phyloP scores from a whole-genome alignment of 2,113 vertebrate genomes.

The Perccottus glenii region DNA sequence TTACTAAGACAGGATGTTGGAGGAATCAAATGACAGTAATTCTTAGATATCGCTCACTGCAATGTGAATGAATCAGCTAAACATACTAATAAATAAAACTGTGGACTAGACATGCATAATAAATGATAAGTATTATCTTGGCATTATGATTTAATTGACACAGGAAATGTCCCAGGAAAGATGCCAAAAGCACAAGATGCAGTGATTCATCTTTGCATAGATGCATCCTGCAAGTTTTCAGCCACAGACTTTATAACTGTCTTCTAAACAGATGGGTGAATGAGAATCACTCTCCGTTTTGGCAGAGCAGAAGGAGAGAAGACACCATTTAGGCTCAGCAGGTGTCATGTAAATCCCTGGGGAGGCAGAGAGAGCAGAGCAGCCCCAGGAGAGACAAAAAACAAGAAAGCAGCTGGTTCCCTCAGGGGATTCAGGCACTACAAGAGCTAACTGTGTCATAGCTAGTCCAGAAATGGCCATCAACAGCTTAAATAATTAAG shows the following conservation, averaged over 20 bases:
- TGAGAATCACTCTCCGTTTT: conserved; percentile 28
- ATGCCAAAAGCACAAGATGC: neutral
- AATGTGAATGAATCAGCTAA: conserved; percentile 14
- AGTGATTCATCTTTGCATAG: conserved; percentile 8
- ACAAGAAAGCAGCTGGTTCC: conserved; percentile 62
- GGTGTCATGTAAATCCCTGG: conserved; percentile 53
- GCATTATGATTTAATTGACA: conserved; percentile 9
- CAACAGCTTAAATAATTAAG: neutral
- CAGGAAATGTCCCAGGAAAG: conserved; percentile 1
- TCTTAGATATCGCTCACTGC: conserved; percentile 6
- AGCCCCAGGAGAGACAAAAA: conserved; percentile 59
- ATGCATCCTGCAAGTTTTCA: conserved; percentile 13
- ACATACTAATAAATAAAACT: neutral
- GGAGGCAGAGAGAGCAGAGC: conserved; percentile 38
- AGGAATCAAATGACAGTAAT: conserved; percentile 1
- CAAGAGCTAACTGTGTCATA: conserved; percentile 24
- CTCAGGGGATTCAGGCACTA: conserved; percentile 35
- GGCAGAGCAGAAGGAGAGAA: conserved; percentile 27
- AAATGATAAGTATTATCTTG: neutral
- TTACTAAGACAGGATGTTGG: neutral
- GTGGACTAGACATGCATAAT: neutral
- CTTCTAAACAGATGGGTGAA: conserved; percentile 61
- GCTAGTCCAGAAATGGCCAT: neutral
- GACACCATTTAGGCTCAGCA: conserved; percentile 51
- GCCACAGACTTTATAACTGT: conserved; percentile 4